Conservation (phyloP, 2,797 vertebrate species). For the Linurgus olivaceus region DNA sequence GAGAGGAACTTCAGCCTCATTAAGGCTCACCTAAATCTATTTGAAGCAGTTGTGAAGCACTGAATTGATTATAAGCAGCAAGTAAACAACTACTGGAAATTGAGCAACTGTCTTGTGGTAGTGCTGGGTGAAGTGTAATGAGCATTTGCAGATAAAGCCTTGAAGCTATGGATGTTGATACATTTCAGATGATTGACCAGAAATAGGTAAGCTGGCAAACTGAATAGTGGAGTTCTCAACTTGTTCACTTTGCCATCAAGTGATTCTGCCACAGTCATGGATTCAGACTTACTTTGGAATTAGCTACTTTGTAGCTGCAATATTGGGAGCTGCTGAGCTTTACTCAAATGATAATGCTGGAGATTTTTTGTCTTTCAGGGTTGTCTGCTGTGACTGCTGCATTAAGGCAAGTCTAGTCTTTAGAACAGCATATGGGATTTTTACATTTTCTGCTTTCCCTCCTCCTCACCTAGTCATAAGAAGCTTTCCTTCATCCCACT, state of each 20-base stretch:
- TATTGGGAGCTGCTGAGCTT: background rate
- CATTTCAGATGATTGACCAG: background rate
- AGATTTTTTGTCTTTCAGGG: conserved; percentile 11
- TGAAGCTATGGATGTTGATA: background rate
- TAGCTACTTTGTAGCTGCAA: background rate
- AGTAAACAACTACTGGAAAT: background rate
- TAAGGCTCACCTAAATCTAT: background rate
- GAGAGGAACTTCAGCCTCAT: background rate
- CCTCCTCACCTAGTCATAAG: background rate
- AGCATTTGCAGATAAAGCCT: background rate
- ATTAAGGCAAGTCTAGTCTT: conserved; percentile 60
- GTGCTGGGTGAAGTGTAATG: background rate
- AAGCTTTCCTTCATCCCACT: background rate
- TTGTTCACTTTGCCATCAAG: background rate
- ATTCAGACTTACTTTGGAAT: background rate
- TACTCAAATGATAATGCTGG: background rate
- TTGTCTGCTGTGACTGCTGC: conserved; percentile 67
- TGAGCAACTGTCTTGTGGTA: background rate
- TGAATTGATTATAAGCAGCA: background rate
- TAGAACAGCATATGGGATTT: background rate
- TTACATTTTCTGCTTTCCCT: background rate
- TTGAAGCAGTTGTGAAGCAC: background rate
- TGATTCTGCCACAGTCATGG: background rate
- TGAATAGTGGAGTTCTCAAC: background rate
- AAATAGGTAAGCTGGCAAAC: background rate